Percentiles rank a stretch among this genome's conserved stretches.
These are phyloP conservation scores for Cynodonichthys magdalenae DNA, from an alignment of 2,797 vertebrate species.

Conservation along the genomic window DNA sequence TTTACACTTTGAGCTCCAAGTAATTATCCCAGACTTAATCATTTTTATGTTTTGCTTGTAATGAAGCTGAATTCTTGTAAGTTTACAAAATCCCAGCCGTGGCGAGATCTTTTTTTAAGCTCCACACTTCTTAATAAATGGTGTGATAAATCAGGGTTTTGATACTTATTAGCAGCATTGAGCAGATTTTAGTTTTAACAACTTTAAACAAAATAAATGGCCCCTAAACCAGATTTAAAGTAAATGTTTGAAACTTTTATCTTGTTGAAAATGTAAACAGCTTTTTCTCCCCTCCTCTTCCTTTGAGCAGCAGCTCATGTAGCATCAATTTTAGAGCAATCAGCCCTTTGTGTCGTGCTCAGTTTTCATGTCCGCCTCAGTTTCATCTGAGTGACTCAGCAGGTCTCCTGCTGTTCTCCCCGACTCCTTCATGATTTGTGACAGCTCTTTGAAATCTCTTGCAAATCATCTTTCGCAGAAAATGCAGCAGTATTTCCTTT, in stretches of 20 bases:
- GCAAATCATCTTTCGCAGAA: neutral
- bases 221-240: too few species aligned
- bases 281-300: neutral
- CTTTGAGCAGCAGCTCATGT: neutral
- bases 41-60: neutral
- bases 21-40: neutral
- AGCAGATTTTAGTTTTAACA: neutral
- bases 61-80: neutral
- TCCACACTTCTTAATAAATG: neutral
- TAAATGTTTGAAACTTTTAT: neutral
- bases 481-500: conserved; percentile 1
- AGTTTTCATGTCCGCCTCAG: conserved; percentile 2
- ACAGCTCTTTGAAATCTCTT: conserved; percentile 14
- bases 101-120: neutral
- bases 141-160: neutral
- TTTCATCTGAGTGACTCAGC: conserved; percentile 18
- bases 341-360: conserved; percentile 1
- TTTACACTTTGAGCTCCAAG: too few species aligned
- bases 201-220: too few species aligned
- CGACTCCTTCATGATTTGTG: conserved; percentile 19
- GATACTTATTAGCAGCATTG: neutral
- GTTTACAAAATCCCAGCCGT: neutral
- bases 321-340: conserved; percentile 3
- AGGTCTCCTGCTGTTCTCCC: conserved; percentile 26
- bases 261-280: too few species aligned